Evolutionary conservation across 2,113 vertebrate species (phyloP).

Genomic region (Argyrosomus japonicus): DNA sequence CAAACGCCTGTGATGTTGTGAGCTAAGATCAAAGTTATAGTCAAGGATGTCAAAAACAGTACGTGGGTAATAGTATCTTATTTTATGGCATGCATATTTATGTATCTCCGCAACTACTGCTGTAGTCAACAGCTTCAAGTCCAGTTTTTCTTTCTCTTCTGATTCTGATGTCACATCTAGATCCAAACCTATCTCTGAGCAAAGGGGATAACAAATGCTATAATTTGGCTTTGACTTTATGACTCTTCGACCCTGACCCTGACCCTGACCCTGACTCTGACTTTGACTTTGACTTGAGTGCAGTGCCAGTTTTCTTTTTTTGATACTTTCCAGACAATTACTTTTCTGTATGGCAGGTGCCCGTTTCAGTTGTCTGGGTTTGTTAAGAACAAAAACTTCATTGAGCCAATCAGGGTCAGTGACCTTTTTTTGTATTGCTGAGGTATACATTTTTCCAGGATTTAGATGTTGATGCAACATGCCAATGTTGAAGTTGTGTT

Average conservation of each 20-base stretch:
- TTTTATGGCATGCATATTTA: not conserved
- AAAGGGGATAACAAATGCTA: not conserved
- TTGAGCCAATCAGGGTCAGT: not conserved
- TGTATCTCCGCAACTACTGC: conserved; percentile 41
- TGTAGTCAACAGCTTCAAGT: conserved; percentile 28
- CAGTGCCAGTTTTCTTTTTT: conserved; percentile 26
- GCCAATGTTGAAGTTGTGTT: conserved; percentile 41
- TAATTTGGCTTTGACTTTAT: not conserved
- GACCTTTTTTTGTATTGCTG: accelerated
- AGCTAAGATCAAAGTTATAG: conserved; percentile 55
- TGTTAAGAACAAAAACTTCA: conserved; percentile 14
- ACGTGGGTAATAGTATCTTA: not conserved
- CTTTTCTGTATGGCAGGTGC: not conserved
- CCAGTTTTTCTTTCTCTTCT: conserved; percentile 19
- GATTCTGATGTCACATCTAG: conserved; percentile 29
- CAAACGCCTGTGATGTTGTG: conserved; percentile 25
- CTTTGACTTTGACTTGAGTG: conserved; percentile 10
- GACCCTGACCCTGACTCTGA: too few relatives aligned
- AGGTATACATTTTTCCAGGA: accelerated
- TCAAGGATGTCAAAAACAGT: conserved; percentile 41
- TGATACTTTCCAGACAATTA: not conserved
- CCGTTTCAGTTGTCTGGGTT: not conserved
- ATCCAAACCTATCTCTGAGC: conserved; percentile 30
- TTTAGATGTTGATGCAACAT: not conserved
- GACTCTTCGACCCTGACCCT: not conserved